These are phyloP conservation scores for Listrodromus nycthemerus DNA, from an alignment of 2,888 invertebrate species.

Conservation along the genomic window DNA sequence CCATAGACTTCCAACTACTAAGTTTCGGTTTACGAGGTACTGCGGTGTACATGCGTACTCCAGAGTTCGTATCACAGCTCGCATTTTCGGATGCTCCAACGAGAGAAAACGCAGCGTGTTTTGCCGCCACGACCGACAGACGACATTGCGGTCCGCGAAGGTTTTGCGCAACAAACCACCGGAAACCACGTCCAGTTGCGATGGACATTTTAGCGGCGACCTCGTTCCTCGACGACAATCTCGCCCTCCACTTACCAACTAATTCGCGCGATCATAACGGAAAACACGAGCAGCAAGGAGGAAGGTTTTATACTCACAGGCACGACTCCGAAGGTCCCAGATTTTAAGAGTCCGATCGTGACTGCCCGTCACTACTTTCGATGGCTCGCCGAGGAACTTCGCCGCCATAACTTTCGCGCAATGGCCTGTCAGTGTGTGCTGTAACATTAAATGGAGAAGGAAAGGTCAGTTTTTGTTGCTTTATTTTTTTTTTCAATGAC, in stretches of 20 bases:
- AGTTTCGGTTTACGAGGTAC: slow-evolving; percentile 29
- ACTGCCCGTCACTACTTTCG: slow-evolving; percentile 98
- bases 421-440: slow-evolving; percentile 98
- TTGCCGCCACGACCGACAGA: neutral
- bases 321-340: slow-evolving; percentile 97
- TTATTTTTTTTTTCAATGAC: slow-evolving; percentile 12
- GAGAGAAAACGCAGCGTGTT: neutral
- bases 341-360: slow-evolving; percentile 99
- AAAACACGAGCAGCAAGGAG: neutral
- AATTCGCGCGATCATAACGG: slow-evolving; percentile 39
- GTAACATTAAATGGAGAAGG: slow-evolving; percentile 83
- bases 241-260: neutral
- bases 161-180: neutral
- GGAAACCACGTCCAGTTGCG: neutral
- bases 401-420: slow-evolving; percentile 99
- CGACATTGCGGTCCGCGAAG: neutral
- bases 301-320: slow-evolving; percentile 88
- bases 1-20: slow-evolving; percentile 7
- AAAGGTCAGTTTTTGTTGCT: slow-evolving; percentile 25
- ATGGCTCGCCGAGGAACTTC: slow-evolving; percentile 96
- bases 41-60: neutral
- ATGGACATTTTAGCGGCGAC: neutral
- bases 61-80: neutral
- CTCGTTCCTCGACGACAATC: slow-evolving; percentile 9
- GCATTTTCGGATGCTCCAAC: neutral